Percentiles rank a stretch among this genome's conserved stretches.
Conservation (phyloP, 92 coral and sea anemone species). For the Porites evermanni region DNA sequence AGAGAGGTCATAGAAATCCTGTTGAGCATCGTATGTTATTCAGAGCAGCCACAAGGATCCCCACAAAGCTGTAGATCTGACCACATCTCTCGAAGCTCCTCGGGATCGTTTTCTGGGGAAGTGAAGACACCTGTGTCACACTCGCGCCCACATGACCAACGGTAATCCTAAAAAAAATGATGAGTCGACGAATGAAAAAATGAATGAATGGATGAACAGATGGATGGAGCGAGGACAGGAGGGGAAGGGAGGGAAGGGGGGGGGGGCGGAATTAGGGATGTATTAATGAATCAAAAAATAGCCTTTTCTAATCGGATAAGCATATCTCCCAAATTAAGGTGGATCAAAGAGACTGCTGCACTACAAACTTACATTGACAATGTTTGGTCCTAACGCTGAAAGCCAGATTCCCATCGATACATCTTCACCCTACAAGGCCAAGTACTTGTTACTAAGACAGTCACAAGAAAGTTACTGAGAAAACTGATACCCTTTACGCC, state of each 20-base stretch:
- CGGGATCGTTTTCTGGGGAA: constrained; percentile 82
- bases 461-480: not conserved
- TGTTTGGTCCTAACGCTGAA: constrained; percentile 76
- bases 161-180: constrained; percentile 63
- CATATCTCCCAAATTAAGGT: too few relatives aligned
- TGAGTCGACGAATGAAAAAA: too few relatives aligned
- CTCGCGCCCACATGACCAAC: constrained; percentile 81
- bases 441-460: not conserved
- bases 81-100: constrained; percentile 82
- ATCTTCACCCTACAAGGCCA: constrained; percentile 80
- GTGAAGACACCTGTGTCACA: constrained; percentile 70
- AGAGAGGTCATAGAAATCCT: not conserved
- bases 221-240: not conserved
- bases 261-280: too few relatives aligned
- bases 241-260: not conserved
- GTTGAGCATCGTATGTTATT: not conserved
- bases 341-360: not conserved
- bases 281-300: too few relatives aligned
- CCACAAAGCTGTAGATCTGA: constrained; percentile 69
- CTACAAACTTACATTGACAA: constrained; percentile 63
- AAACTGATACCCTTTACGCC: too few relatives aligned
- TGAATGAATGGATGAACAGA: too few relatives aligned
- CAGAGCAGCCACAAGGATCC: constrained; percentile 74
- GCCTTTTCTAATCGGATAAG: too few relatives aligned
- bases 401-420: constrained; percentile 92